Evolutionary conservation across 2,113 vertebrate species (phyloP), one percentile per base, ranked within the genome.

Genomic region (Taurulus bubalis): DNA sequence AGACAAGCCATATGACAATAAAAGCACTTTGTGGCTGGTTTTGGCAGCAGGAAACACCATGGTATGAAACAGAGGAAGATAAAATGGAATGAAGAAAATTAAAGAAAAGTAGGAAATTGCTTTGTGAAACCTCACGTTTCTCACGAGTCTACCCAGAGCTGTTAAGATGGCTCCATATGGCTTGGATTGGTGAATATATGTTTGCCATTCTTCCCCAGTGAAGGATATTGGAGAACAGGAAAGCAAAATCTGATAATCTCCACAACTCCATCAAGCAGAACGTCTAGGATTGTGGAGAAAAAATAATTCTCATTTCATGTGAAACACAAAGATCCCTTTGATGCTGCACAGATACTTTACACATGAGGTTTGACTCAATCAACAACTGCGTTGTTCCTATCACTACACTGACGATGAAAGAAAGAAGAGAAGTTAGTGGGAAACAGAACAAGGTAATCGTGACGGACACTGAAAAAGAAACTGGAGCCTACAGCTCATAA

Each of bases 381-480:
- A 30, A 55, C 42, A 32, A 66, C 66, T 24, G 49, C 32, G n/a
- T 64, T 63, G 11, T 53, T 78, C 76, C 84, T 82, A 64, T 71
- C 65, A 14, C 10, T 24, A 26, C 36, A 26, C 5, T 32, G 24
- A 14, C 1, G n/a, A 82, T 8, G 65, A 66, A 63, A 68, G 73
- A 78, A 66, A 76, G 32, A 56, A 55, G 73, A 79, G 32, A 62
- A n/a, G 66, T 59, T 36, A 58, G 71, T 71, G 69, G 77, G 81
- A 69, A 83, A 77, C 28, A 82, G 58, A 81, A 24, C 58, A 20
- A 87, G 56, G 34, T 28, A 34, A 59, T 10, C 58, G 66, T 82
- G 75, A 89, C 58, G 87, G 78, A 85, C 82, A 79, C 47, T 71
- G 58, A 90, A 90, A 90, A 80, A 89, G 89, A 90, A 81, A 86